phyloP scores from a whole-genome alignment of 1,140 invertebrate genomes.

The Papilio dardanus region DNA sequence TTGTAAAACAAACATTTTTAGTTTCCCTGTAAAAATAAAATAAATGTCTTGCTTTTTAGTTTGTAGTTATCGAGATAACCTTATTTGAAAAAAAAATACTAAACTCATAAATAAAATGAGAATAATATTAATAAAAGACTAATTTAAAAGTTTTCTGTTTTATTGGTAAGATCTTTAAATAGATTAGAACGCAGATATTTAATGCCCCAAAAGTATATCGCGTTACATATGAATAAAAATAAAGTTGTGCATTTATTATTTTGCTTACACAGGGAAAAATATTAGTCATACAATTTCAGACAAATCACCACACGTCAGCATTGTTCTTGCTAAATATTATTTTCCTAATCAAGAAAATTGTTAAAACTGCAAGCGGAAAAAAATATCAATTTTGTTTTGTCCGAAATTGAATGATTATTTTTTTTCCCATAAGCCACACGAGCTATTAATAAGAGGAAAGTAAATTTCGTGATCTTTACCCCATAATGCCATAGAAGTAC shows the following conservation, averaged over 20 bases:
- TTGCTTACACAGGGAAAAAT: neutral
- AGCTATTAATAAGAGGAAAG: neutral
- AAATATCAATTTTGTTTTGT: too few relatives aligned
- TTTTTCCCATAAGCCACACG: too few relatives aligned
- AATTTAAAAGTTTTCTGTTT: neutral
- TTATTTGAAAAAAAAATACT: neutral
- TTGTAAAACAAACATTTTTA: too few relatives aligned
- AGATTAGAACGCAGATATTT: neutral
- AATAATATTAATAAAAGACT: neutral
- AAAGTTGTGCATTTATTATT: conserved; percentile 5
- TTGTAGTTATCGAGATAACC: too few relatives aligned
- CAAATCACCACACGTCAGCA: neutral
- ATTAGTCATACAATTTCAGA: neutral
- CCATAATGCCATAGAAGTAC: neutral
- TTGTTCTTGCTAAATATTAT: neutral
- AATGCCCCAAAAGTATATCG: neutral
- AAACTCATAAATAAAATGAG: neutral
- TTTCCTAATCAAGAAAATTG: neutral
- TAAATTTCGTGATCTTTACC: neutral
- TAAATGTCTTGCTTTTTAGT: too few relatives aligned
- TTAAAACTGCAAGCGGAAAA: neutral
- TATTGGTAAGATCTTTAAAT: neutral
- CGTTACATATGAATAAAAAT: conserved; percentile 21
- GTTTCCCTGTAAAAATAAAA: too few relatives aligned
- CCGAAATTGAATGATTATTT: too few relatives aligned